Evolutionary conservation across 1,140 invertebrate genomes (phyloP).

Genomic region (Drosophila pachea): DNA sequence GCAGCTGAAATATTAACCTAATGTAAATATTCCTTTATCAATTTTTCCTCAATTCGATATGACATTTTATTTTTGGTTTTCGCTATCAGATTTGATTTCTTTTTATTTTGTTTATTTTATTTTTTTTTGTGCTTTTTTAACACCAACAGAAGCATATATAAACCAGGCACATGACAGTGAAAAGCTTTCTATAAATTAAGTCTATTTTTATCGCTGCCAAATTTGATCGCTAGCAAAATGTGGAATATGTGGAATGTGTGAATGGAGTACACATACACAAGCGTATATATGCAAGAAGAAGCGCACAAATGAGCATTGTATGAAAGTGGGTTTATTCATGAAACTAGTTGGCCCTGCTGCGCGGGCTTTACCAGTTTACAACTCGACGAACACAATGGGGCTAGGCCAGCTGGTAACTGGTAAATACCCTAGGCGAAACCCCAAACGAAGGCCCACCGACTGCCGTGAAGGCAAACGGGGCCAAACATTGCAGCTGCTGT

Average conservation of each 20-base stretch:
- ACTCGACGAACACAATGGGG: constrained; percentile 12
- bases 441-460: constrained; percentile 26
- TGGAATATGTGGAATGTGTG: constrained; percentile 45
- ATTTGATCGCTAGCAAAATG: constrained; percentile 52
- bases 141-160: constrained; percentile 3
- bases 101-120: background rate
- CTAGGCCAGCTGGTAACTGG: background rate
- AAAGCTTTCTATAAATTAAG: constrained; percentile 46
- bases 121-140: constrained; percentile 17
- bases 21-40: background rate
- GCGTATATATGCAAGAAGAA: background rate
- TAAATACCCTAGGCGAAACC: constrained; percentile 4
- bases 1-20: too few relatives aligned
- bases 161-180: constrained; percentile 57
- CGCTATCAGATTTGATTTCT: background rate
- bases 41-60: too few relatives aligned
- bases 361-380: constrained; percentile 14
- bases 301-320: background rate
- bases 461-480: constrained; percentile 48
- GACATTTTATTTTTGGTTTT: too few relatives aligned
- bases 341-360: constrained; percentile 9
- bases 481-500: constrained; percentile 26
- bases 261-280: background rate
- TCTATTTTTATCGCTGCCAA: constrained; percentile 48
- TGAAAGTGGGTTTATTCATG: constrained; percentile 1